These are phyloP conservation scores for Protula sp. DNA, from an alignment of 2,888 invertebrate genomes.

Conservation along the genomic window DNA sequence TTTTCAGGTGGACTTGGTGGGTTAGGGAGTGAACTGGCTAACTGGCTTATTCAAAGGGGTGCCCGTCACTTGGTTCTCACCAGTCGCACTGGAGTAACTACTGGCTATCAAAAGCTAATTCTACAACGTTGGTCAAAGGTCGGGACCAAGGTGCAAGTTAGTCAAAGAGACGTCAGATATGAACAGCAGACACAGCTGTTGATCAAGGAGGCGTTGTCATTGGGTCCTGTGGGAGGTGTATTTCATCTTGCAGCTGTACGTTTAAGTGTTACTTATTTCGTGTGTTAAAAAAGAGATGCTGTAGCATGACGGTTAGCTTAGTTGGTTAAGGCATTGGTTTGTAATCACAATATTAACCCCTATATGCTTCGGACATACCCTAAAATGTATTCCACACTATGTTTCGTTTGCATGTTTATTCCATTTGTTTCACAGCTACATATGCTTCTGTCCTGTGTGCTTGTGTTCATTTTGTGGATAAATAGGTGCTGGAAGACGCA, in stretches of 20 bases:
- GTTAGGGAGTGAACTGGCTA: constrained; percentile 1
- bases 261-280: too few species aligned
- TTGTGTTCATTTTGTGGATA: too few species aligned
- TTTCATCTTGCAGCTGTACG: constrained; percentile 84
- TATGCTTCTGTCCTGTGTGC: too few species aligned
- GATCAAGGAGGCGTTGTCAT: neutral
- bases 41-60: neutral
- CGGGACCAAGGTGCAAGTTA: neutral
- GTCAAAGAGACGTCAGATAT: neutral
- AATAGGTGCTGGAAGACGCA: constrained; percentile 64
- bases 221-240: constrained; percentile 70
- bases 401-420: too few species aligned
- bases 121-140: neutral
- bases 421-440: too few species aligned
- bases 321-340: too few species aligned
- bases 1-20: neutral
- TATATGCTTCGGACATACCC: too few species aligned
- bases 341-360: too few species aligned
- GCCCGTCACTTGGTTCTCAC: constrained; percentile 4
- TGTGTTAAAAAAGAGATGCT: too few species aligned
- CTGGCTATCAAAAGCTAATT: neutral
- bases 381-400: too few species aligned
- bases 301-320: too few species aligned
- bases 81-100: neutral
- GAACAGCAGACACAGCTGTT: neutral